A percentile compares a stretch with the other conserved stretches of the same genome.
Conservation (phyloP, 1,140 invertebrate genomes). For the Reticulitermes speratus region DNA sequence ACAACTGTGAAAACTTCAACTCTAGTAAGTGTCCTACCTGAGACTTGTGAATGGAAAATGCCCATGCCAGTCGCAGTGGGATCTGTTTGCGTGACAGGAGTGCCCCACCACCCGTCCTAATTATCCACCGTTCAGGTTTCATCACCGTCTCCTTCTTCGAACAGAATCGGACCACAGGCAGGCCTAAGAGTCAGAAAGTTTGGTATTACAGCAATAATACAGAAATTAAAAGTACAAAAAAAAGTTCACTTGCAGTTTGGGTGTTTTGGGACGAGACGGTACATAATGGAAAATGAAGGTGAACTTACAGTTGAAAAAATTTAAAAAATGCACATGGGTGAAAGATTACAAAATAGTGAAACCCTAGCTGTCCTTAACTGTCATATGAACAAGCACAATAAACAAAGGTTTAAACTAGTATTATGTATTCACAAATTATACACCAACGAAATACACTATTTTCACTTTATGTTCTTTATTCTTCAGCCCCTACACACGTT, state of each 20-base stretch:
- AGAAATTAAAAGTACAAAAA: background rate
- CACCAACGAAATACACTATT: no score
- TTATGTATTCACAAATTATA: no score
- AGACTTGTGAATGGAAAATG: constrained; percentile 96
- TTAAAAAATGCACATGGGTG: no score
- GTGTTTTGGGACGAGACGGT: background rate
- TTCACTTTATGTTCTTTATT: no score
- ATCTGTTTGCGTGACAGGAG: constrained; percentile 71
- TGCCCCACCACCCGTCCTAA: constrained; percentile 68
- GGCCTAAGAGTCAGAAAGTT: constrained; percentile 44
- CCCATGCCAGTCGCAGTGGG: constrained; percentile 91
- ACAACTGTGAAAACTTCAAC: background rate
- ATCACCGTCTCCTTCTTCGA: constrained; percentile 71
- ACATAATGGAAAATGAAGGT: no score
- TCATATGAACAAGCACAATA: no score
- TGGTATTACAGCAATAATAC: background rate
- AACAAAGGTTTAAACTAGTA: no score
- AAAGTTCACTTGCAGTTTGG: background rate
- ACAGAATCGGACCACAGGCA: constrained; percentile 87
- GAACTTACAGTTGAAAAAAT: no score
- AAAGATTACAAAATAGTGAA: no score
- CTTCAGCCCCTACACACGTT: no score
- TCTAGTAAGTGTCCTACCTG: constrained; percentile 47
- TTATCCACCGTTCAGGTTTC: constrained; percentile 77
- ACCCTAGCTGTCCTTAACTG: no score